Evolutionary conservation across 2,113 vertebrate genomes (phyloP), one percentile per base, ranked within the genome.

Genomic region (Dermatemys mawii): DNA sequence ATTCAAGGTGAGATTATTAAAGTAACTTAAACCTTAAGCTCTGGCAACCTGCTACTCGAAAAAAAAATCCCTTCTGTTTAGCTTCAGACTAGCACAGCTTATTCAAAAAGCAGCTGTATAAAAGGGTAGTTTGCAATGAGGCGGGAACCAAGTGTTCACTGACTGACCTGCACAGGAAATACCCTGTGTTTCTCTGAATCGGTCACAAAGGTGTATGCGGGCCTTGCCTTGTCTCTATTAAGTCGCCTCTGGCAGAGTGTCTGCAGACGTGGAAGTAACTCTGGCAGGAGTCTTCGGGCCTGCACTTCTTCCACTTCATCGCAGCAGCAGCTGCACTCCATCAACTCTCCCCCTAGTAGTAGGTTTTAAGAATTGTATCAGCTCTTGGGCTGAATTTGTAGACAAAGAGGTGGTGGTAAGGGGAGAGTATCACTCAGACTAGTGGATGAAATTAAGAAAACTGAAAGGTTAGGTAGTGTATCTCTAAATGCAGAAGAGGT

Each of bases 401-500:
- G 24, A 13, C 73, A 27, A 29, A 76, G 73, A 29, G 70, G 22
- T 22, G n/a, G 19, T 70, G 35, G 91, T 93, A 95, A 93, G 85
- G 49, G 93, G 88, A 84, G 86, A 57, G 88, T 91, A 97, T 88
- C 90, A 90, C 78, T 84, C 55, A 89, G 95, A 84, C 63, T 63
- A 35, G 16, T 14, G 38, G 19, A 73, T 41, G 70, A 41, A 70
- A 75, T 13, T 44, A 27, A 41, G 38, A 75, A 75, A 12, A 75
- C 4, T 4, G 60, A 67, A 38, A 22, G 63, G 17, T 38, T 38
- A 38, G 63, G 63, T 9, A 21, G 17, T 70, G 19, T 70, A 17
- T 17, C 32, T 35, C 32, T 35, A 35, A 63, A 35, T 63, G 22
- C 38, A 41, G 22, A 73, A 73, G 70, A 63, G 70, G 70, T 73